Conservation (phyloP, 2,888 invertebrate species). For the Diogma glabrata region DNA sequence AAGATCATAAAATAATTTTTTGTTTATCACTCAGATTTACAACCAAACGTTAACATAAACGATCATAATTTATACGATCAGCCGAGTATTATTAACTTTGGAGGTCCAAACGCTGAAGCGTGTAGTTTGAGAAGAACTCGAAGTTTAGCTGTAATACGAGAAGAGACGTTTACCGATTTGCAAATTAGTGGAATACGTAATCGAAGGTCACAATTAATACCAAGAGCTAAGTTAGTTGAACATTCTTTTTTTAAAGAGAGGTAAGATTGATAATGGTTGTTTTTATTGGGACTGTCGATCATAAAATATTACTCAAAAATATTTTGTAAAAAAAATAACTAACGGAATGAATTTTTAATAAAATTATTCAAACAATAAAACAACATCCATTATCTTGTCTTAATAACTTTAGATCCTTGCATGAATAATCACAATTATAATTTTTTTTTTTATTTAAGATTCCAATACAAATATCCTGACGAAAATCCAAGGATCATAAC, state of each 20-base stretch:
- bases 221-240: slow-evolving; percentile 66
- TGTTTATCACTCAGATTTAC: no score
- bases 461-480: slow-evolving; percentile 13
- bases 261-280: no score
- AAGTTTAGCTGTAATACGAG: slow-evolving; percentile 65
- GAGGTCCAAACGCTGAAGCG: slow-evolving; percentile 12
- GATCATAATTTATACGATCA: slow-evolving; percentile 5
- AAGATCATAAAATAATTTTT: no score
- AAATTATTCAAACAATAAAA: no score
- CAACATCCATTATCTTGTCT: no score
- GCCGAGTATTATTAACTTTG: slow-evolving; percentile 2
- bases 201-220: slow-evolving; percentile 65
- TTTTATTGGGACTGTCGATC: no score
- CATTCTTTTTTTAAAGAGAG: slow-evolving; percentile 62
- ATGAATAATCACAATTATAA: background rate
- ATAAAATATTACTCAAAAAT: background rate
- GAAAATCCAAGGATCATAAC: no score
- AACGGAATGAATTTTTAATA: no score
- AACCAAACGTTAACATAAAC: background rate
- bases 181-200: slow-evolving; percentile 51
- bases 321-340: background rate
- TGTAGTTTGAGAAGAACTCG: slow-evolving; percentile 53
- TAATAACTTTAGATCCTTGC: no score
- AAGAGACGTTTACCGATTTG: slow-evolving; percentile 61
- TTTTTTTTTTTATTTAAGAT: background rate